Evolutionary conservation across 1,140 invertebrate genomes (phyloP), one percentile per base, ranked within the genome.

Genomic region (Drosophila arawakana): DNA sequence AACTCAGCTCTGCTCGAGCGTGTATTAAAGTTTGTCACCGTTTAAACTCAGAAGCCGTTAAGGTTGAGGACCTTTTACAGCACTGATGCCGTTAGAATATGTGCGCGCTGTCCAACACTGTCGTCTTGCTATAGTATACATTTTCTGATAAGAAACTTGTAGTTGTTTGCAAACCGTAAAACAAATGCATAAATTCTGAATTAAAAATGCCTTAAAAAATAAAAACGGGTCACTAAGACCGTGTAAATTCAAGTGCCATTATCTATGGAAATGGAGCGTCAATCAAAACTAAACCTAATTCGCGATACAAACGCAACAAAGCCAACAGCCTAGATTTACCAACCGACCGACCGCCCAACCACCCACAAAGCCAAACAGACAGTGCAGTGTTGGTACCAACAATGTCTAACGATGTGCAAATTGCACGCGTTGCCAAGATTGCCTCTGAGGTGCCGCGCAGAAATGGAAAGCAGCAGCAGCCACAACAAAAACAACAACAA

Each of bases 401-500:
- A n/a, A 90, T 90, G 85, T 86, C 86, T 9, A 90, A 91, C 47
- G 90, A 91, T 73, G 90, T 91, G n/a, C 90, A 91, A 66, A 61
- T 91, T n/a, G 90, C 90, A n/a, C 75, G 81, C n/a, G 81, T 90
- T 7, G 79, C 90, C 47, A 91, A 86, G 50, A 91, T 90, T 49
- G 44, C 50, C 37, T 68, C 62, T 34, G 90, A 80, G 46, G 76
- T 73, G 10, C 66, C 62, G 1, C 78, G 82, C 8, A 62, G 85
- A 5, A 63, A 68, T 21, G 62, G 69, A 35, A 78, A 91, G 55
- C 67, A 75, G 55, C 67, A 75, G 18, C 63, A 25, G 25, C 25
- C 3, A 6, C 25, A 4, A 30, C 25, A 30, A 6, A 4, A 30
- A 6, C 25, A 30, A 25, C 25, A 25, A 30, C 3, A 30, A 30